Percentiles rank a stretch among this genome's conserved stretches.
phyloP scores from a whole-genome alignment of 2,113 vertebrate genomes.

The Ceratotherium simum region DNA sequence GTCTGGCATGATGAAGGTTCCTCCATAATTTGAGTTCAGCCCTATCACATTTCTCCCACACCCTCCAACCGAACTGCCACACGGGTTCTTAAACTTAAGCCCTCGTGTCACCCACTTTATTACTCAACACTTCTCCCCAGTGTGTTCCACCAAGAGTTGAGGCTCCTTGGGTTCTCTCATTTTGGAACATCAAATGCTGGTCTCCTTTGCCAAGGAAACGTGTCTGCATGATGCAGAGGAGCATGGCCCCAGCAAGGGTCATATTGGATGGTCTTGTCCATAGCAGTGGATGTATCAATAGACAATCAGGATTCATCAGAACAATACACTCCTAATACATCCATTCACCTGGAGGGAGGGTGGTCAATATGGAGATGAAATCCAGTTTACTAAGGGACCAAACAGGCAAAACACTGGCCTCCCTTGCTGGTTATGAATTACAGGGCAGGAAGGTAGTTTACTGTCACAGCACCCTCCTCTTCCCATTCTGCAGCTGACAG shows the following conservation, averaged over 20 bases:
- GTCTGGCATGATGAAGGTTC: neutral
- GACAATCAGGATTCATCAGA: neutral
- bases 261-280: accelerated
- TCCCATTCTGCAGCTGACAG: neutral
- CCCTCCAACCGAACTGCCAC: neutral
- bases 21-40: neutral
- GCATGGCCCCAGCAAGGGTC: accelerated
- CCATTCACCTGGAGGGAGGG: neutral
- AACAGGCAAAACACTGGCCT: neutral
- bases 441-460: too few species aligned
- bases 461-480: too few species aligned
- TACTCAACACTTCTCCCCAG: neutral
- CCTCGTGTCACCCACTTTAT: accelerated
- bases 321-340: neutral
- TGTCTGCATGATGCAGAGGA: neutral
- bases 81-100: neutral
- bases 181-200: neutral
- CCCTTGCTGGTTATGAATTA: neutral
- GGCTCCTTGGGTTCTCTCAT: neutral
- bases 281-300: too few species aligned
- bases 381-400: neutral
- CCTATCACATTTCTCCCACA: neutral
- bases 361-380: neutral
- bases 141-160: neutral
- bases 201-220: neutral